Conservation (phyloP, 2,113 vertebrate genomes). For the Romanogobio albipinnatus region DNA sequence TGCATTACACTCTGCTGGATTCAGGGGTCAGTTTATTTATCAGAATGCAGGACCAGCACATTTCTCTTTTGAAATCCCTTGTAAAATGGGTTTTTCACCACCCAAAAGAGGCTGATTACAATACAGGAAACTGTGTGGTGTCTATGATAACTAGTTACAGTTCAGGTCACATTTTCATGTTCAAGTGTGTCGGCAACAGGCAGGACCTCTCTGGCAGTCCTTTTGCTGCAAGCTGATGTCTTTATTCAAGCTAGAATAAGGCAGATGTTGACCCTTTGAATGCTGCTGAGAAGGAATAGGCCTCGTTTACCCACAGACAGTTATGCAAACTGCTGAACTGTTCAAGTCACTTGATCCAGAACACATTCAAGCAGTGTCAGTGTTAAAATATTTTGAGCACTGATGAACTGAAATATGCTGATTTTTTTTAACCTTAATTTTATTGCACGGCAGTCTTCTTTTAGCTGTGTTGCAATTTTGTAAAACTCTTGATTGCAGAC, state of each 20-base stretch:
- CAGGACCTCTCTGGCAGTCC: slow-evolving; percentile 58
- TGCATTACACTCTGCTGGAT: neutral
- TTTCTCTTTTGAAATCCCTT: neutral
- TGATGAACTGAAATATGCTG: neutral
- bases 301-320: slow-evolving; percentile 55
- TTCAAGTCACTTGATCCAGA: slow-evolving; percentile 19
- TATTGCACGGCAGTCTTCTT: neutral
- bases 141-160: neutral
- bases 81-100: neutral
- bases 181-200: slow-evolving; percentile 6
- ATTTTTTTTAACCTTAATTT: neutral
- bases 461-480: slow-evolving; percentile 25
- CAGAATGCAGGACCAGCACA: neutral
- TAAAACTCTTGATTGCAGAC: slow-evolving; percentile 9
- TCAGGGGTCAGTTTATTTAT: neutral
- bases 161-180: neutral
- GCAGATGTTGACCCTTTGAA: slow-evolving; percentile 69
- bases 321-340: slow-evolving; percentile 29
- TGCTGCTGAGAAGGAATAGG: slow-evolving; percentile 58
- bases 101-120: neutral
- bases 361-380: slow-evolving; percentile 1
- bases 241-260: slow-evolving; percentile 64
- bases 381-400: neutral
- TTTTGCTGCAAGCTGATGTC: slow-evolving; percentile 63
- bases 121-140: neutral